Conservation (phyloP, 2,113 vertebrate genomes). For the Cricetomys ansorgei region DNA sequence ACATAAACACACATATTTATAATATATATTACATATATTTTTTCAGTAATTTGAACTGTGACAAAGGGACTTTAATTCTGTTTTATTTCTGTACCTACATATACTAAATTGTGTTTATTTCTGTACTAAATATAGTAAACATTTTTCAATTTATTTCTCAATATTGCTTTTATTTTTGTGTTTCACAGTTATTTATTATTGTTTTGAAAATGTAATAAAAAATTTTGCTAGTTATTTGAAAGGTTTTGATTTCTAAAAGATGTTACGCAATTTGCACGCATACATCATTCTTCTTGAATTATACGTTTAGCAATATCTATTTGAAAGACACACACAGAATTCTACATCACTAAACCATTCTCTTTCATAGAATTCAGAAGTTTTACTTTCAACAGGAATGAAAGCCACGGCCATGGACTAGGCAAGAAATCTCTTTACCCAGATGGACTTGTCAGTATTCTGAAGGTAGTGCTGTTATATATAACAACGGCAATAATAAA, state of each 20-base stretch:
- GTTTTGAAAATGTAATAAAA: not conserved
- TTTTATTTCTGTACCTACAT: not conserved
- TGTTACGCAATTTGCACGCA: not conserved
- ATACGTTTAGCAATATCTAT: not conserved
- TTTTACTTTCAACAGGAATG: not conserved
- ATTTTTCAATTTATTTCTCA: not conserved
- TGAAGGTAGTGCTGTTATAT: not conserved
- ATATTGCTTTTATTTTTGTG: not conserved
- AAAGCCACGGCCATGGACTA: not conserved
- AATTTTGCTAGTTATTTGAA: not conserved
- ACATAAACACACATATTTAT: not conserved
- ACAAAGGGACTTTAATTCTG: not conserved
- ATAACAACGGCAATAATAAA: not conserved
- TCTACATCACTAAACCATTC: no score
- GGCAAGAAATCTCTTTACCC: not conserved
- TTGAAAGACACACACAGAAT: not conserved
- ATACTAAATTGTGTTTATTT: no score
- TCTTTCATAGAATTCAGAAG: not conserved
- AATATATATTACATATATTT: not conserved
- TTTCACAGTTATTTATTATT: not conserved
- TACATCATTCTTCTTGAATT: not conserved
- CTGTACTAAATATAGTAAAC: slow-evolving; percentile 12
- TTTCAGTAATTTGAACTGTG: not conserved
- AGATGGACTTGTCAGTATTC: not conserved
- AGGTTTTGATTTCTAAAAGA: not conserved